Evolutionary conservation across 2,113 vertebrate species (phyloP).

Genomic region (Axis porcinus): DNA sequence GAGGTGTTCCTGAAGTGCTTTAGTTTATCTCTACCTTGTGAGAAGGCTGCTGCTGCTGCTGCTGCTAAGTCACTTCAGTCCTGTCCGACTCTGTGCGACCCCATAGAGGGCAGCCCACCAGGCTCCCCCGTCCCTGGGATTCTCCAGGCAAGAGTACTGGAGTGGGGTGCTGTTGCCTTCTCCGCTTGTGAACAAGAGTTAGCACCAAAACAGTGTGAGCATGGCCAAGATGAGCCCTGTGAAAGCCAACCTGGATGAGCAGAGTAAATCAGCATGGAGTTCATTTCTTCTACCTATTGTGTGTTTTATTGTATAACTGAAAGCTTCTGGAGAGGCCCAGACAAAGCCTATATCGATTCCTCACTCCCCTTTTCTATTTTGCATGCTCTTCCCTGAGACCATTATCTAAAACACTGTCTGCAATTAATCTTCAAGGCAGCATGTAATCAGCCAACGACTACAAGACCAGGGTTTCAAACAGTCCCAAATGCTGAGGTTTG

Average conservation of each 20-base stretch:
- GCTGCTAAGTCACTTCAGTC: no score
- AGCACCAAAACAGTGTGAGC: neutral
- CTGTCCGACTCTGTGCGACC: no score
- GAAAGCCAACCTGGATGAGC: neutral
- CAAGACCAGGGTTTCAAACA: conserved; percentile 56
- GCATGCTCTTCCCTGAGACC: conserved; percentile 68
- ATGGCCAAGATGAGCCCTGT: neutral
- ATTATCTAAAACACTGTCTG: conserved; percentile 77
- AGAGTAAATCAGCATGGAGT: conserved; percentile 21
- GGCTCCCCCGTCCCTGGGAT: no score
- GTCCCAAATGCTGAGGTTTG: conserved; percentile 11
- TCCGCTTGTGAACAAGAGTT: neutral
- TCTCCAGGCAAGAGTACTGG: no score
- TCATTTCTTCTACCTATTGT: conserved; percentile 19
- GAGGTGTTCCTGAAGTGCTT: neutral
- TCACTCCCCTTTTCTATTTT: conserved; percentile 19
- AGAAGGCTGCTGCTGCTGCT: no score
- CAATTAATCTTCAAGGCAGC: conserved; percentile 81
- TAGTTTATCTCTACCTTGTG: neutral
- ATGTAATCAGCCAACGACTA: conserved; percentile 71
- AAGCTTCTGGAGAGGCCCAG: conserved; percentile 57
- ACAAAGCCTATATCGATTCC: conserved; percentile 72
- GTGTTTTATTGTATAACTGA: conserved; percentile 63
- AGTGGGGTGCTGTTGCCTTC: no score
- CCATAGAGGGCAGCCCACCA: no score